These are phyloP conservation scores for Bimastos eiseni DNA, from an alignment of 2,888 invertebrate species.

Conservation along the genomic window DNA sequence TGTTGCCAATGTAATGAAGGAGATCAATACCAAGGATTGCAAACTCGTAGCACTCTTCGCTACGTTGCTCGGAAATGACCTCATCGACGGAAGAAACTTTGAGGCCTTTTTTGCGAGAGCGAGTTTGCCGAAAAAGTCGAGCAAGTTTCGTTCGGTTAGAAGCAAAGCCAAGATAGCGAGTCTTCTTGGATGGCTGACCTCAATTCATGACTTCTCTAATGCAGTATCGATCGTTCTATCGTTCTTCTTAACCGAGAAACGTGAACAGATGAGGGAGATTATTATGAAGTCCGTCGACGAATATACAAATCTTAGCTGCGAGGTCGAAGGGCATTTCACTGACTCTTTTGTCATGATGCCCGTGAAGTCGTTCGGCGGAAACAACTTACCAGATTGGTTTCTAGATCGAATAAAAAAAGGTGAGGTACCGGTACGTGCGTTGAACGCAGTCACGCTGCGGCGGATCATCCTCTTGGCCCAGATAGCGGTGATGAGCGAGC, in stretches of 20 bases:
- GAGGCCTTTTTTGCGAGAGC: constrained; percentile 70
- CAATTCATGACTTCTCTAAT: constrained; percentile 70
- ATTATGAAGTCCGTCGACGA: constrained; percentile 52
- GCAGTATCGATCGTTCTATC: constrained; percentile 68
- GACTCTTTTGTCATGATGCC: not conserved
- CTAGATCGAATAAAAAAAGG: constrained; percentile 69
- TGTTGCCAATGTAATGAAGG: constrained; percentile 72
- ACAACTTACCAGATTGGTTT: constrained; percentile 70
- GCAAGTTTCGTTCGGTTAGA: not conserved
- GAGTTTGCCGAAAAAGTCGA: constrained; percentile 14
- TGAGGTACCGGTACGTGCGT: constrained; percentile 70
- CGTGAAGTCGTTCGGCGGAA: constrained; percentile 25
- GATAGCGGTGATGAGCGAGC: constrained; percentile 50
- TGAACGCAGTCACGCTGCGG: constrained; percentile 62
- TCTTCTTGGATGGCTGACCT: constrained; percentile 76
- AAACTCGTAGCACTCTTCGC: constrained; percentile 78
- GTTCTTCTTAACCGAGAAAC: constrained; percentile 45
- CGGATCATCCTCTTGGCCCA: constrained; percentile 54
- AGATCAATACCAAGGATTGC: constrained; percentile 71
- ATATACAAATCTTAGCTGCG: constrained; percentile 47
- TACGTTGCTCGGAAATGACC: constrained; percentile 86
- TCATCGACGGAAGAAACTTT: constrained; percentile 71
- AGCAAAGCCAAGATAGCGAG: constrained; percentile 67
- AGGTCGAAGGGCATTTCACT: constrained; percentile 23
- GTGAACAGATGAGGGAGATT: constrained; percentile 45